These are phyloP conservation scores for Falco concolor DNA, from an alignment of 2,797 vertebrate species.

Conservation along the genomic window DNA sequence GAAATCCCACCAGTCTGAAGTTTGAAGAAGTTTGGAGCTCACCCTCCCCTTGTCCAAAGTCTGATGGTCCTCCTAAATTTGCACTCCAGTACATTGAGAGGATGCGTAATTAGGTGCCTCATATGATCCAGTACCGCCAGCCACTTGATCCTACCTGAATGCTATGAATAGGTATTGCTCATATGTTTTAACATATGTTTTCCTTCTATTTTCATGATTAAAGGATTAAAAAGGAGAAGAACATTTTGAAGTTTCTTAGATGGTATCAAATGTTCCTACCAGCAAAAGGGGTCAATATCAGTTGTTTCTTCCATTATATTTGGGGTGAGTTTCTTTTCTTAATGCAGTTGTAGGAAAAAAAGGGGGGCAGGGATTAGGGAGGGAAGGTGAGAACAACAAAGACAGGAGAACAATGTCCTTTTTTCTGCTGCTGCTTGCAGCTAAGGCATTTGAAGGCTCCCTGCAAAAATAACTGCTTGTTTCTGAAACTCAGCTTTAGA, in stretches of 20 bases:
- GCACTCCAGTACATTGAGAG: background rate
- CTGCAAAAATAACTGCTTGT: background rate
- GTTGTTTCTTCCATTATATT: background rate
- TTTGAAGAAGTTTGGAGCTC: background rate
- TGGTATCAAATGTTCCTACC: background rate
- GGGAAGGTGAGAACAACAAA: background rate
- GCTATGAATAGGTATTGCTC: background rate
- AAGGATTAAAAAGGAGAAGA: background rate
- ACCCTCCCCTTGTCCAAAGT: background rate
- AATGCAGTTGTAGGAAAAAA: background rate
- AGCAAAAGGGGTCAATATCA: background rate
- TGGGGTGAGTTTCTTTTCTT: background rate
- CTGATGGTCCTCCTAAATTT: background rate
- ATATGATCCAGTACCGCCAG: background rate
- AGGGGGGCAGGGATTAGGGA: rapidly evolving
- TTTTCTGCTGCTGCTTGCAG: background rate
- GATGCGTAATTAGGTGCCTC: background rate
- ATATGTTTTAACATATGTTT: background rate
- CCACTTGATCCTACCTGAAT: background rate
- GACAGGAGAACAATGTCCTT: rapidly evolving
- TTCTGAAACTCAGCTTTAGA: background rate
- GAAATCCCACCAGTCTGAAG: background rate
- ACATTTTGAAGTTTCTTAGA: background rate
- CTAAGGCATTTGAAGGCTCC: background rate
- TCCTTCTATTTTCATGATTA: background rate